Base-by-base conservation (phyloP, 2,113 vertebrate species). In the Philantomba maxwellii region DNA sequence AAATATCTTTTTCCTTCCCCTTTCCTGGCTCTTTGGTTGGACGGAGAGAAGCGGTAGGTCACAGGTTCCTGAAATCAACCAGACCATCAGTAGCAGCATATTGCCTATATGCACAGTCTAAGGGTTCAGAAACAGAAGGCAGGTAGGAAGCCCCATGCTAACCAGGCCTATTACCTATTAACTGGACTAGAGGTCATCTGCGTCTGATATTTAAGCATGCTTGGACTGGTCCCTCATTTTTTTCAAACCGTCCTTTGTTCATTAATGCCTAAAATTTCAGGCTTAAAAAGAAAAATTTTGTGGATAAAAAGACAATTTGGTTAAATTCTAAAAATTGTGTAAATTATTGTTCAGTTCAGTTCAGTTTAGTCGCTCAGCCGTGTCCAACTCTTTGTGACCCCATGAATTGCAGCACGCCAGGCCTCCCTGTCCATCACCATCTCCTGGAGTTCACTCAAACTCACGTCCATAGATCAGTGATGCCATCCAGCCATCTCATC, bases 401-500 rank as follows among this genome's bases (percentile, higher is more conserved):
- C 13, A 30, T 62, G 28, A 62, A 30, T 3, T 0, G 0, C 60
- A 30, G 60, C 28, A 30, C 2, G 0, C 60, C 60, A 62, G 28
- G 60, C 13, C 25, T 58, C 57, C 57, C 13, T 30, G 60, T 62
- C 28, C 13, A 62, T 62, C 28, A 30, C 60, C 60, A 62, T 1
- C 2, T 62, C 28, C 13, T 0, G 2, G 58, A 60, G 58, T 14
- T 60, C 26, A 14, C 58, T 30, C 28, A 62, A 7, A 62, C 58
- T 62, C 26, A 6, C 1, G 2, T 26, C 12, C 58, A 30, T 30
- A 0, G 0, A 60, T 60, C 58, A 2, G 26, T 60, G 12, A 60
- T 14, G 1, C 26, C 12, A 60, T 60, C 58, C 58, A 60, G 26
- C 58, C 58, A 30, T 60, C 58, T 60, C 55, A 57, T 57, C 55